These are phyloP conservation scores for Astyanax mexicanus DNA, from an alignment of 2,797 vertebrate genomes.

Conservation along the genomic window DNA sequence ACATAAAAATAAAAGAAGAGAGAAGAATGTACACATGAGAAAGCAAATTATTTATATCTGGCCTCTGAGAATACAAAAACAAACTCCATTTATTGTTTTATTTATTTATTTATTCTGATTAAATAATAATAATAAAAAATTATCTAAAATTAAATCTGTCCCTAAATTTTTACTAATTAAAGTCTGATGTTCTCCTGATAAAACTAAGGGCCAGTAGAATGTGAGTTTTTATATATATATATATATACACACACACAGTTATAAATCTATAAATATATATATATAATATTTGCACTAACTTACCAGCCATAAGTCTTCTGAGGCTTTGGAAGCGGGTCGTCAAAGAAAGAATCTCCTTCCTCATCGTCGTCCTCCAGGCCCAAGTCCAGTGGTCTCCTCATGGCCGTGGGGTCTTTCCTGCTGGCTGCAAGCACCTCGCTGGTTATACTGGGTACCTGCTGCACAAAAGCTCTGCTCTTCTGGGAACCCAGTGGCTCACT, in stretches of 20 bases:
- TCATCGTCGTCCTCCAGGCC: conserved; percentile 62
- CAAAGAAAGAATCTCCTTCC: conserved; percentile 93
- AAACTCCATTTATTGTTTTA: no score
- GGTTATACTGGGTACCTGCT: conserved; percentile 66
- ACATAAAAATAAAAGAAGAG: conserved; percentile 19
- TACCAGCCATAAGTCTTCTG: conserved; percentile 89
- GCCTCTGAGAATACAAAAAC: no score
- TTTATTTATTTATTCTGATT: no score
- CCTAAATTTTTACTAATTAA: neutral
- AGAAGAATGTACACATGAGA: conserved; percentile 27
- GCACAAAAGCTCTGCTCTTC: conserved; percentile 71
- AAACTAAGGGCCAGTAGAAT: no score
- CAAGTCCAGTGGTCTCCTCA: conserved; percentile 67
- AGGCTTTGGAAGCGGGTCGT: conserved; percentile 91
- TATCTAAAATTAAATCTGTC: no score
- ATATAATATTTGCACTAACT: conserved; percentile 81
- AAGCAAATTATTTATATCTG: no score
- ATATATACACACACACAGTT: no score
- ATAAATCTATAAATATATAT: no score
- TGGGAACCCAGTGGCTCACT: conserved; percentile 71
- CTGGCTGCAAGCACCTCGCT: conserved; percentile 56
- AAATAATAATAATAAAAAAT: no score
- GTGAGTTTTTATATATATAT: no score
- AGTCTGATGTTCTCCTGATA: neutral
- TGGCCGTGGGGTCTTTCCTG: conserved; percentile 37